phyloP scores from a whole-genome alignment of 2,888 invertebrate species.

The Drosophila fulvimacula region DNA sequence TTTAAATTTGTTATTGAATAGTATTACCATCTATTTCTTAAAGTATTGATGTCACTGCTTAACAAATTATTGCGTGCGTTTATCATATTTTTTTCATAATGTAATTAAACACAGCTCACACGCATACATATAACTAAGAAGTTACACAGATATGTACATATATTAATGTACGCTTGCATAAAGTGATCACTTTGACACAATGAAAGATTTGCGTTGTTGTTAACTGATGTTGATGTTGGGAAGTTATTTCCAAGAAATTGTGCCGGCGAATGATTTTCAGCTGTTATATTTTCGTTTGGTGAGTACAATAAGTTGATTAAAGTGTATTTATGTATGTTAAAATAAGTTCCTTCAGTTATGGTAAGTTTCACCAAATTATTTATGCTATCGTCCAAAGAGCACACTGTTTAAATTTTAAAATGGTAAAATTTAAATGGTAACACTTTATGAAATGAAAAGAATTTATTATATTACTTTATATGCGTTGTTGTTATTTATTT shows the following conservation, averaged over 20 bases:
- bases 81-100: too few species aligned
- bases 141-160: too few species aligned
- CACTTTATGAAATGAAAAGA: background rate
- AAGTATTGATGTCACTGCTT: too few species aligned
- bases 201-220: background rate
- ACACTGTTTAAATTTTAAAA: background rate
- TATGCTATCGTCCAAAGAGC: background rate
- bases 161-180: background rate
- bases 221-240: background rate
- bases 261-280: background rate
- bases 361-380: background rate
- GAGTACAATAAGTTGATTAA: background rate
- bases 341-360: background rate
- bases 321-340: background rate
- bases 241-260: background rate
- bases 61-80: too few species aligned
- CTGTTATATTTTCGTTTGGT: background rate
- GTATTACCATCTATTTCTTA: too few species aligned
- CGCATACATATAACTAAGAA: too few species aligned
- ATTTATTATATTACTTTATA: background rate
- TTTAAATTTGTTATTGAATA: too few species aligned
- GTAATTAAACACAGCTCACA: too few species aligned
- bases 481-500: constrained; percentile 2
- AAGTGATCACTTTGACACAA: background rate
- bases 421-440: background rate